Percentiles rank a stretch among this genome's conserved stretches.
These are phyloP conservation scores for Stenopsyche tienmushanensis DNA, from an alignment of 1,140 invertebrate genomes.

Conservation along the genomic window DNA sequence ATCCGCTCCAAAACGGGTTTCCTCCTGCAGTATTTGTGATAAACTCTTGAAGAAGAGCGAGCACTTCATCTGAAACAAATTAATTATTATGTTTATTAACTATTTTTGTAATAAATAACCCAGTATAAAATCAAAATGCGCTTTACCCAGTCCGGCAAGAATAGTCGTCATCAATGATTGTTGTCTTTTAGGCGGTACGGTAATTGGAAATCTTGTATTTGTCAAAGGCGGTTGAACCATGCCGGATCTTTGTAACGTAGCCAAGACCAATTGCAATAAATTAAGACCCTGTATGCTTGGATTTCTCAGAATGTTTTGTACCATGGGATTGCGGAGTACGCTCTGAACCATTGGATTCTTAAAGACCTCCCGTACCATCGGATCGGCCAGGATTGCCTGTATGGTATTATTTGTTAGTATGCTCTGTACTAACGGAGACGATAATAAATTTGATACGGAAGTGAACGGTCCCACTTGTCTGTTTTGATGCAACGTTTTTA, in stretches of 20 bases:
- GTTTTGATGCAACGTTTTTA: not conserved
- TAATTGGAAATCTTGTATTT: not conserved
- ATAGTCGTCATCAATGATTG: not conserved
- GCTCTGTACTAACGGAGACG: constrained; percentile 32
- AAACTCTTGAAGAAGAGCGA: no score
- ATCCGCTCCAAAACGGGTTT: no score
- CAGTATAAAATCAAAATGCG: not conserved
- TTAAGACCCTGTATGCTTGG: constrained; percentile 25
- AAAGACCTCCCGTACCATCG: constrained; percentile 27
- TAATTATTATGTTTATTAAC: no score
- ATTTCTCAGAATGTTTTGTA: constrained; percentile 30
- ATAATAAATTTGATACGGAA: constrained; percentile 4
- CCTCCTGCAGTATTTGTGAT: no score
- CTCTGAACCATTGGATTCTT: constrained; percentile 31
- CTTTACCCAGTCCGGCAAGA: not conserved
- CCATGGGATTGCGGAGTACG: constrained; percentile 30
- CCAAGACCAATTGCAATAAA: constrained; percentile 5
- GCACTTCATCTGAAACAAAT: constrained; percentile 35
- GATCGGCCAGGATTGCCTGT: constrained; percentile 29
- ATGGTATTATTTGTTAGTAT: constrained; percentile 38
- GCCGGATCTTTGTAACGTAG: no score
- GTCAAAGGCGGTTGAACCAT: not conserved
- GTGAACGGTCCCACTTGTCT: not conserved
- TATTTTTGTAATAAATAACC: no score
- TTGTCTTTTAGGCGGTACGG: not conserved